A percentile compares a stretch with the other conserved stretches of the same genome.
phyloP scores from a whole-genome alignment of 2,113 vertebrate genomes.

The Microcebus jonahi region DNA sequence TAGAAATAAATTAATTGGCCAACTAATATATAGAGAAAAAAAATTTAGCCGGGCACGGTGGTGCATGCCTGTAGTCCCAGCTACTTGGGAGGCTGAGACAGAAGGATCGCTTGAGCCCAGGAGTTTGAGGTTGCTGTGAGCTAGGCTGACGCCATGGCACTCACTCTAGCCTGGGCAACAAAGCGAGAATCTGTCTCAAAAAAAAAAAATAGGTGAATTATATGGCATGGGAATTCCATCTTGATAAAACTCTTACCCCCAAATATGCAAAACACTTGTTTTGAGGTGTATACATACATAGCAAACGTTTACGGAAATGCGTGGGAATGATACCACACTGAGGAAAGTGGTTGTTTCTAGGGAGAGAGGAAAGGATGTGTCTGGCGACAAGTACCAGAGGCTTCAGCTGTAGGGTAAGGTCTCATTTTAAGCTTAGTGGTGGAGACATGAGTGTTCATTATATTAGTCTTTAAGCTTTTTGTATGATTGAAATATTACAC shows the following conservation, averaged over 20 bases:
- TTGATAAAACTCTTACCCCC: background rate
- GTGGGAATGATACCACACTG: background rate
- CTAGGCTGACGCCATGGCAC: too few relatives aligned
- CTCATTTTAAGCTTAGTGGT: background rate
- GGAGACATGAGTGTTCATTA: background rate
- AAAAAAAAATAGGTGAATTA: background rate
- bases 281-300: background rate
- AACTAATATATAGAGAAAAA: too few relatives aligned
- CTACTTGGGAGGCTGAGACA: too few relatives aligned
- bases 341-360: background rate
- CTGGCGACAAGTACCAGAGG: background rate
- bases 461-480: background rate
- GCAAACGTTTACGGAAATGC: background rate
- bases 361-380: background rate
- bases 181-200: too few relatives aligned
- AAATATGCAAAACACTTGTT: slow-evolving; percentile 1
- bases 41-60: too few relatives aligned
- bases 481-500: background rate
- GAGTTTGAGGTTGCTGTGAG: too few relatives aligned
- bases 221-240: background rate
- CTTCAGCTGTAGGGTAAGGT: background rate
- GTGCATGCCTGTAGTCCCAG: too few relatives aligned
- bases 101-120: too few relatives aligned
- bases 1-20: too few relatives aligned
- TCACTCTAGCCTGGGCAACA: too few relatives aligned